Evolutionary conservation across 2,113 vertebrate genomes (phyloP).

Genomic region (Gnathonemus echidnorhynchus): DNA sequence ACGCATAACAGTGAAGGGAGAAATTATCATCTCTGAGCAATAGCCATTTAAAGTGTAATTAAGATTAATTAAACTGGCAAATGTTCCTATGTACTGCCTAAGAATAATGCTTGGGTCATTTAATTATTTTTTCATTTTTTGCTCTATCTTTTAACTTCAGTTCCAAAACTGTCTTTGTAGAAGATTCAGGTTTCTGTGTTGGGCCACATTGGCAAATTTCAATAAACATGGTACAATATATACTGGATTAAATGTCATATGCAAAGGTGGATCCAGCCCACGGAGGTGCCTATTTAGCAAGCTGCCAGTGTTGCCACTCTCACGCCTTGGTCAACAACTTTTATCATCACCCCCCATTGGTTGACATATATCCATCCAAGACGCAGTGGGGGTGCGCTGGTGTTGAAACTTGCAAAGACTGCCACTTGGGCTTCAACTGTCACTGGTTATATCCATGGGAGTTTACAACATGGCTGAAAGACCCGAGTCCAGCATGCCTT

Average conservation of each 20-base stretch:
- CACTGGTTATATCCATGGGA: not conserved
- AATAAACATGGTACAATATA: not conserved
- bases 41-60: constrained; percentile 1
- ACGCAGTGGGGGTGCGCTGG: not conserved
- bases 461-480: not conserved
- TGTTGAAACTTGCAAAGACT: not conserved
- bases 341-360: not conserved
- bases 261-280: not conserved
- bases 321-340: not conserved
- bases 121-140: not conserved
- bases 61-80: not conserved
- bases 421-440: not conserved
- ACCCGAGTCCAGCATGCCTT: not conserved
- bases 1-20: not conserved
- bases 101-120: not conserved
- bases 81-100: not conserved
- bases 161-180: not conserved
- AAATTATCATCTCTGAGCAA: not conserved
- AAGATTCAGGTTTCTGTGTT: not conserved
- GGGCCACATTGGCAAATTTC: not conserved
- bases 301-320: not conserved
- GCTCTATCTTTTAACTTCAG: not conserved
- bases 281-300: not conserved
- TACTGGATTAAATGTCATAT: not conserved
- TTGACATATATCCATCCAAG: not conserved